These are phyloP conservation scores for Cosmorhoe ocellata DNA, from an alignment of 2,888 invertebrate species.

Conservation along the genomic window DNA sequence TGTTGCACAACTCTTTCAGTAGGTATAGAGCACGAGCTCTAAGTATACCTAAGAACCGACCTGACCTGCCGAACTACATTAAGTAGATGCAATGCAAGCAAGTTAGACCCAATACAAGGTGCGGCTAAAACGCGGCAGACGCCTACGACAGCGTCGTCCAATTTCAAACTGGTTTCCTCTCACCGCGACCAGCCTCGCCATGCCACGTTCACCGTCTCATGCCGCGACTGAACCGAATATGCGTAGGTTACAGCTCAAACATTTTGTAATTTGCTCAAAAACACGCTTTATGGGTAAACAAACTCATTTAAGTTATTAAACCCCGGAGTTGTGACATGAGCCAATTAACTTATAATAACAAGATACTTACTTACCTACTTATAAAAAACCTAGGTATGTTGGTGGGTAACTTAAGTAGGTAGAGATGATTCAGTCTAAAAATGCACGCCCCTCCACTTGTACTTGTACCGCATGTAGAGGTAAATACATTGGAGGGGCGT, in stretches of 20 bases:
- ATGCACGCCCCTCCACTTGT: no score
- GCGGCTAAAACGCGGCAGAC: constrained; percentile 59
- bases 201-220: constrained; percentile 35
- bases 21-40: not conserved
- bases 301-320: no score
- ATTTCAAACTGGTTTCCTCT: constrained; percentile 75
- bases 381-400: no score
- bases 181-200: constrained; percentile 52
- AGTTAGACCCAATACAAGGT: constrained; percentile 37
- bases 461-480: no score
- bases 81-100: constrained; percentile 6
- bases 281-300: not conserved
- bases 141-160: constrained; percentile 51
- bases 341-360: not conserved
- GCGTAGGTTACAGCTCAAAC: constrained; percentile 22
- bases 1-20: no score
- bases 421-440: no score
- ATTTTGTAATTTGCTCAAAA: constrained; percentile 17
- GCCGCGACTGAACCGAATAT: constrained; percentile 12
- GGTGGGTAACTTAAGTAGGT: no score
- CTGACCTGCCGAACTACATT: constrained; percentile 13
- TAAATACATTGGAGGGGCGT: no score
- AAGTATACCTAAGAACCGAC: not conserved
- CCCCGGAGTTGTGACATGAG: not conserved
- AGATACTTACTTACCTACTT: no score